Percentiles rank a stretch among this genome's conserved stretches.
phyloP scores from a whole-genome alignment of 2,888 invertebrate species.

The Halocaridina rubra region DNA sequence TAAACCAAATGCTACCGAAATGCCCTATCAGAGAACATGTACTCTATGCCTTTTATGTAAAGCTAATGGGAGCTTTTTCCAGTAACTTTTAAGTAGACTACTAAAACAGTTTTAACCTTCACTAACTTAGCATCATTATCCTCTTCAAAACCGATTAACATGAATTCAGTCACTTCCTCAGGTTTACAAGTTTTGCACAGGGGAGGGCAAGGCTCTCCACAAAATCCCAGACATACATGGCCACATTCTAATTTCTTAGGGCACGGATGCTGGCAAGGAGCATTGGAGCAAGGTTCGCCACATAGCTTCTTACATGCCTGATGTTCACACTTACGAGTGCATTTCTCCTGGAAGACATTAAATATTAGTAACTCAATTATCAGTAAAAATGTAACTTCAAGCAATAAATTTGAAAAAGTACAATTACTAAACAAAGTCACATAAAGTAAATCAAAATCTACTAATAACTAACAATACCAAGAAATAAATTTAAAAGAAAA shows the following conservation, averaged over 20 bases:
- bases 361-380: too few species aligned
- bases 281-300: slow-evolving; percentile 65
- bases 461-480: too few species aligned
- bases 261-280: slow-evolving; percentile 70
- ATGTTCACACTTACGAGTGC: slow-evolving; percentile 35
- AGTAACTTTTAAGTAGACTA: too few species aligned
- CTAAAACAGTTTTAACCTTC: too few species aligned
- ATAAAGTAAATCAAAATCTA: too few species aligned
- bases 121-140: slow-evolving; percentile 72
- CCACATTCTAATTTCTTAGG: slow-evolving; percentile 70
- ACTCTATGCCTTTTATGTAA: too few species aligned
- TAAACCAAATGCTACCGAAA: too few species aligned
- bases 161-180: slow-evolving; percentile 67
- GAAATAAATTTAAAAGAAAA: too few species aligned
- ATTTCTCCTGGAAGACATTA: slow-evolving; percentile 15
- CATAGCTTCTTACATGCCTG: slow-evolving; percentile 18
- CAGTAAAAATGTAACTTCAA: too few species aligned
- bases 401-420: neutral
- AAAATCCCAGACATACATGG: slow-evolving; percentile 78
- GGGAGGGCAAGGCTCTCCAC: slow-evolving; percentile 78
- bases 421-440: neutral
- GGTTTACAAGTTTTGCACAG: slow-evolving; percentile 74
- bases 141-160: slow-evolving; percentile 71
- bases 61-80: too few species aligned
- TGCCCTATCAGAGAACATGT: too few species aligned